Base-by-base conservation (phyloP, 2,113 vertebrate genomes). In the Gadus macrocephalus region DNA sequence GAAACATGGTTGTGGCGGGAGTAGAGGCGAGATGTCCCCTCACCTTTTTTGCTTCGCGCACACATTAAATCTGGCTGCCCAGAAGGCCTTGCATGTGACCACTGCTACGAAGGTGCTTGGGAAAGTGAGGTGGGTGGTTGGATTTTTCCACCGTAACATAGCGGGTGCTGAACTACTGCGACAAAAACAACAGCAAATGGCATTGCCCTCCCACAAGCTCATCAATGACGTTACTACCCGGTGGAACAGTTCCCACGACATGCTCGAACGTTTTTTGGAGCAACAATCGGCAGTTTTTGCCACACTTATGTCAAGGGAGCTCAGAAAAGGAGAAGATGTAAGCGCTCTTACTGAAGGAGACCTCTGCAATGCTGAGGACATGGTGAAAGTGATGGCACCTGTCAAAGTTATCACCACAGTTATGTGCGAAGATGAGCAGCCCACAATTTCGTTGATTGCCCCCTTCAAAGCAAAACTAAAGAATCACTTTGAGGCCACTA, bases 201-300 rank as follows among this genome's bases (percentile, higher is more conserved):
- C 3, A 1, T 67, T 71, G 28, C 66, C 66, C 1, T 17, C 35
- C 28, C 66, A 74, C 25, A 67, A 68, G 25, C 38, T 68, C 9
- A 74, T 28, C 3, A 19, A 68, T 19, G 59, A 68, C 11, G 65
- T 68, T 5, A n/a, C 42, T 16, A 68, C 66, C 60, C n/a, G 60
- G 1, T 64, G 72, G 72, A 74, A 63, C 49, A 68, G 66, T 14
- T 68, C 60, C 17, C 31, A 64, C 12, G 66, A 68, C 38, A 68
- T 68, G 64, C 72, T 68, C 5, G 38, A 74, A 31, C 58, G 42
- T 12, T 74, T 68, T 58, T 17, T 74, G n/a, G 66, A 74, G 49
- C 56, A 62, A 15, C 66, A 69, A 42, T 27, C 60, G 20, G 60
- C 8, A 5, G 38, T 68, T 31, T 68, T 35, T 55, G 60, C 61